Base-by-base conservation (phyloP, 2,113 vertebrate genomes). In the Syngnathus floridae region DNA sequence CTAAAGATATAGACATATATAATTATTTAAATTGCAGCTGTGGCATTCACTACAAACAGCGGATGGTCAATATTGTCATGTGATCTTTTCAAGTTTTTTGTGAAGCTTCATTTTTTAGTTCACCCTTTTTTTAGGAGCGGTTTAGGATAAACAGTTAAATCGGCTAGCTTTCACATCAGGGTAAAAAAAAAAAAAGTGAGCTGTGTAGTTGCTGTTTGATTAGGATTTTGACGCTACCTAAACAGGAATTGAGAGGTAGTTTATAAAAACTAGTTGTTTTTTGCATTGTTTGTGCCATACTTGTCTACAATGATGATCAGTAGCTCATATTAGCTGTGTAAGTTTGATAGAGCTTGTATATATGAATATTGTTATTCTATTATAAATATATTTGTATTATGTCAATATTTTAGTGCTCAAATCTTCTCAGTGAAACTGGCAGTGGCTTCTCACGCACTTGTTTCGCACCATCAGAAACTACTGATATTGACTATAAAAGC, bases 351-450 rank as follows among this genome's bases (percentile, higher is more conserved):
- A 71, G 72, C 78, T 69, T 86, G 79, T 84, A 84, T 69, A 75
- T 86, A 82, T 60, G 62, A 67, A 74, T 56, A 83, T 78, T 66
- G 60, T 70, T 69, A 73, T 77, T 85, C 71, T 79, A 58, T 71
- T 77, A 70, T 67, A 37, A 78, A 76, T 85, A 72, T 79, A 82
- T 83, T 86, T 85, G 75, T 83, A 77, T 84, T 73, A 74, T 81
- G 75, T 80, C 73, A 54, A 76, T 78, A 35, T 83, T 81, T 75
- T 80, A 69, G 77, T 76, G 82, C 76, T 77, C 70, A 64, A 64
- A 64, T 60, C 38, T 26, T 67, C 74, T 79, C 48, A 56, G 70
- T 72, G 46, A 55, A 65, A 72, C 74, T 56, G 56, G 62, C 72
- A 72, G 73, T 48, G 7, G 69, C 70, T 77, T 72, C 58, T 71